Base-by-base conservation (phyloP, 2,797 vertebrate species). In the Cossypha heuglini region DNA sequence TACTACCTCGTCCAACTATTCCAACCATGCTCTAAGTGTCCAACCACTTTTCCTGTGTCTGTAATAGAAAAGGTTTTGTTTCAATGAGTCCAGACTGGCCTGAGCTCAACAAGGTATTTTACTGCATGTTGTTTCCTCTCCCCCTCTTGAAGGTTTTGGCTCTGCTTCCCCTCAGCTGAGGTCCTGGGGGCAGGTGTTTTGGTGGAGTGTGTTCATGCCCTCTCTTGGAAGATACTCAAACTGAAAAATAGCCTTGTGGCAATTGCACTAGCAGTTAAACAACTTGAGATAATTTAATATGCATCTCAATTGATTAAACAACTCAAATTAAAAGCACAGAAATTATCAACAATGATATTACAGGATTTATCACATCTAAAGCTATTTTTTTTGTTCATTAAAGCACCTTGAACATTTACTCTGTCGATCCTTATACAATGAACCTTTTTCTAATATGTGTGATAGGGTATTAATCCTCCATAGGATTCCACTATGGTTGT, bases 201-300 rank as follows among this genome's bases (percentile, higher is more conserved):
- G 4, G 9, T 33, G 5, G 13, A 63, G 9, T 14, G 8, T 26
- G 21, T 35, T 67, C 42, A 45, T 0, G 0, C 13, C 17, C 68
- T 67, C 61, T 81, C 62, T 55, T 78, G 48, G 40, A 81, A 68
- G 57, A 46, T 0, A 0, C 5, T 63, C 11, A 75, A n/a, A 77
- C 8, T 52, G 16, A 57, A 87, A 91, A 89, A 72, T 13, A 75
- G 15, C 18, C 35, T 46, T 69, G 35, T 45, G 42, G 71, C 11
- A 49, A 48, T 22, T 45, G 29, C 13, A 58, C 10, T 4, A 61
- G 29, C 7, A 79, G 38, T 76, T 71, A 74, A 86, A 51, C 0
- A 74, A 55, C 63, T 77, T 43, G 59, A 66, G 31, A 51, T 52
- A 43, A 43, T 43, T 92, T 71, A 83, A 86, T 17, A 8, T 59